Evolutionary conservation across 2,797 vertebrate species (phyloP).

Genomic region (Danio albolineatus): DNA sequence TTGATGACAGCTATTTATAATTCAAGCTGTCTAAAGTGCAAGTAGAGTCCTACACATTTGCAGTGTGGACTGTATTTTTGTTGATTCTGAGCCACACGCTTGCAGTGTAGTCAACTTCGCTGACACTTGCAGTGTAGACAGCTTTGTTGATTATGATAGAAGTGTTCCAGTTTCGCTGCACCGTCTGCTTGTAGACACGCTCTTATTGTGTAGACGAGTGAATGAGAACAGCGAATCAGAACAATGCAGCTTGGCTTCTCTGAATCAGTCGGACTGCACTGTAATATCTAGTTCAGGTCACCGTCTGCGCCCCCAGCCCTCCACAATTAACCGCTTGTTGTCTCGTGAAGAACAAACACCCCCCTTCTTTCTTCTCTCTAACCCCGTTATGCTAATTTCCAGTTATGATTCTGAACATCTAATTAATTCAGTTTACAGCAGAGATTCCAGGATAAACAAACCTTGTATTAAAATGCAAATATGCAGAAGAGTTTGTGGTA

Average conservation of each 20-base stretch:
- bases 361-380: conserved; percentile 56
- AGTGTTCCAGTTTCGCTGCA: conserved; percentile 27
- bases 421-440: conserved; percentile 63
- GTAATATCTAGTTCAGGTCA: conserved; percentile 57
- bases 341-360: conserved; percentile 46
- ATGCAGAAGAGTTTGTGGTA: conserved; percentile 46
- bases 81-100: neutral
- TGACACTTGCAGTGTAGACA: conserved; percentile 13
- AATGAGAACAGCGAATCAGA: conserved; percentile 35
- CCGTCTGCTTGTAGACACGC: neutral
- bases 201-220: conserved; percentile 24
- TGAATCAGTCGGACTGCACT: conserved; percentile 3
- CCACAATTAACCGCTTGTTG: conserved; percentile 66
- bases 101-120: neutral
- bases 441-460: conserved; percentile 62
- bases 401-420: conserved; percentile 61
- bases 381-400: conserved; percentile 63
- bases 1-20: no score
- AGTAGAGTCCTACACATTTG: neutral
- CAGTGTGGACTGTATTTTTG: neutral
- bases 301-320: conserved; percentile 30
- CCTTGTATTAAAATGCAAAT: conserved; percentile 65
- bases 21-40: neutral
- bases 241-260: conserved; percentile 41
- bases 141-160: conserved; percentile 15